Percentiles rank a stretch among this genome's conserved stretches.
These are phyloP conservation scores for Lycaena phlaeas DNA, from an alignment of 2,888 invertebrate species.

Conservation along the genomic window DNA sequence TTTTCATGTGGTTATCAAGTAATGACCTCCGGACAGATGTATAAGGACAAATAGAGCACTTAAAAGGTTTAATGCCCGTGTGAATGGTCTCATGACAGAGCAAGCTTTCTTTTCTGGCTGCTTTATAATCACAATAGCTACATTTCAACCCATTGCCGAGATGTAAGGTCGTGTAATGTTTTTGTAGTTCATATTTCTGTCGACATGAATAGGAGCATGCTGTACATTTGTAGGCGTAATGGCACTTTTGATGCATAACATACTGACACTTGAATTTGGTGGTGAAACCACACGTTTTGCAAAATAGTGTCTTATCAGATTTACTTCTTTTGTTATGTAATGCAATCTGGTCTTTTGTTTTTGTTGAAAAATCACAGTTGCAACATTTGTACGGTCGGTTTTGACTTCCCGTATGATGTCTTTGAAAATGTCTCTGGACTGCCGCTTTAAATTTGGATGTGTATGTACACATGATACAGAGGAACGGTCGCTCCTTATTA, in stretches of 20 bases:
- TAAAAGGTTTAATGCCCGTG: slow-evolving; percentile 41
- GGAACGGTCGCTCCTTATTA: slow-evolving; percentile 35
- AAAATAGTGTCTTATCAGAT: slow-evolving; percentile 24
- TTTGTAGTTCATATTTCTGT: slow-evolving; percentile 41
- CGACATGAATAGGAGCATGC: slow-evolving; percentile 37
- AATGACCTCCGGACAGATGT: slow-evolving; percentile 33
- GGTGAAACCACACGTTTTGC: slow-evolving; percentile 31
- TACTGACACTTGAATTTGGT: slow-evolving; percentile 42
- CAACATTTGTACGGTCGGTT: slow-evolving; percentile 43
- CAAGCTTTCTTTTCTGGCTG: slow-evolving; percentile 35
- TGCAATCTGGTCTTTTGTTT: slow-evolving; percentile 50
- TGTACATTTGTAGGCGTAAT: slow-evolving; percentile 37
- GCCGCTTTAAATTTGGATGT: slow-evolving; percentile 45
- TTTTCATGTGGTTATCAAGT: slow-evolving; percentile 35
- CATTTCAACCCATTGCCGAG: slow-evolving; percentile 41
- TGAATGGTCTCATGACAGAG: slow-evolving; percentile 41
- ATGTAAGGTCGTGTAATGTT: slow-evolving; percentile 35
- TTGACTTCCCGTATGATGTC: slow-evolving; percentile 39
- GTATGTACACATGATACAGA: slow-evolving; percentile 41
- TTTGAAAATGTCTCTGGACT: slow-evolving; percentile 47
- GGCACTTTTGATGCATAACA: slow-evolving; percentile 40
- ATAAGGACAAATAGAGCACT: slow-evolving; percentile 38
- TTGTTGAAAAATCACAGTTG: slow-evolving; percentile 48
- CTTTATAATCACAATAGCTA: slow-evolving; percentile 37
- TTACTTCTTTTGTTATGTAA: slow-evolving; percentile 47